These are phyloP conservation scores for Hyles vespertilio DNA, from an alignment of 1,140 invertebrate species.

Conservation along the genomic window DNA sequence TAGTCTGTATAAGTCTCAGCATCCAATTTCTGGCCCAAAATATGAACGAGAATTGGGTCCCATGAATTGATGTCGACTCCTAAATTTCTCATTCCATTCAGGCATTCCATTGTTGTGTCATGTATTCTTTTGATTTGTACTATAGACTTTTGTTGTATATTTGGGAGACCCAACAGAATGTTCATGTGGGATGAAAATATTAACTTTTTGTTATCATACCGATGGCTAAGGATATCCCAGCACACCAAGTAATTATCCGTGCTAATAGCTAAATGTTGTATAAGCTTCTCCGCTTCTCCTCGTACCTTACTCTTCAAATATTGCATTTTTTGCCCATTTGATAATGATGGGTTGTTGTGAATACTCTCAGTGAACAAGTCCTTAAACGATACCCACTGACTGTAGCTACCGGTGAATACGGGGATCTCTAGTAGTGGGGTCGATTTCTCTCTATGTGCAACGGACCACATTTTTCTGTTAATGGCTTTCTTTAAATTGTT, in stretches of 20 bases:
- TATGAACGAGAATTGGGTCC: conserved; percentile 7
- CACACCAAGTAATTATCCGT: neutral
- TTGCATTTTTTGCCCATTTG: conserved; percentile 9
- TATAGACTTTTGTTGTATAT: conserved; percentile 4
- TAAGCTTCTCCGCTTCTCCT: neutral
- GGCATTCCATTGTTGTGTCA: conserved; percentile 2
- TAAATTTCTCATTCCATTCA: conserved; percentile 6
- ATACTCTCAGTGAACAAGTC: conserved; percentile 13
- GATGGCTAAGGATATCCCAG: conserved; percentile 6
- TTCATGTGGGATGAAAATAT: conserved; percentile 10
- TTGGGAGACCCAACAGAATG: conserved; percentile 1
- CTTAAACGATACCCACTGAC: conserved; percentile 9
- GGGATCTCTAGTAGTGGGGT: conserved; percentile 8
- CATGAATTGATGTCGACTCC: conserved; percentile 4
- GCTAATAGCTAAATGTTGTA: neutral
- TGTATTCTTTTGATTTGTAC: conserved; percentile 1
- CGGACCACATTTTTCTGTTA: conserved; percentile 9
- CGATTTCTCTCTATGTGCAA: conserved; percentile 10
- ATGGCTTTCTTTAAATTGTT: conserved; percentile 8
- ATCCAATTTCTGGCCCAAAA: conserved; percentile 14
- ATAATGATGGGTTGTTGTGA: conserved; percentile 8
- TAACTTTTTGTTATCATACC: conserved; percentile 3
- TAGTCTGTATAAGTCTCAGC: conserved; percentile 14
- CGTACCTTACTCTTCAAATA: conserved; percentile 5
- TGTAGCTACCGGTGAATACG: conserved; percentile 5